A percentile compares a stretch with the other conserved stretches of the same genome.
Conservation (phyloP, 1,140 invertebrate genomes). For the Eciton burchellii region DNA sequence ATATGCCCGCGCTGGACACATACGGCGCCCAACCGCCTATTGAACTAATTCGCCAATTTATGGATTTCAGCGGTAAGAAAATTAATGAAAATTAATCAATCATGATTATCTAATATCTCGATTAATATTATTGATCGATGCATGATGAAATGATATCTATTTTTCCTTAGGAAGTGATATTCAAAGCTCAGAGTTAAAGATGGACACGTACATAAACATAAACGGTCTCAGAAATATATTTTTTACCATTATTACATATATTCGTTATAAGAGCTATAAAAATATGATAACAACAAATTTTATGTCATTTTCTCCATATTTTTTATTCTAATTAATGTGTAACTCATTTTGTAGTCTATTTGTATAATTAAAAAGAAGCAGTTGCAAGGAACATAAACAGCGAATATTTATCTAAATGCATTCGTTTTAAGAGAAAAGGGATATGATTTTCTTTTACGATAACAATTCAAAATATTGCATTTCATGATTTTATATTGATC, state of each 20-base stretch:
- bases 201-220: no score
- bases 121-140: not conserved
- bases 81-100: not conserved
- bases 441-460: no score
- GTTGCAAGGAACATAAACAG: not conserved
- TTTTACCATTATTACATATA: not conserved
- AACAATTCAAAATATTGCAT: no score
- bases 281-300: not conserved
- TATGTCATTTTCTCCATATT: not conserved
- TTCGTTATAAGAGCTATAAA: not conserved
- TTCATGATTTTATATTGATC: slow-evolving; percentile 2
- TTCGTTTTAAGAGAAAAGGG: not conserved
- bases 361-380: not conserved
- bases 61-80: slow-evolving; percentile 87
- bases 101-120: slow-evolving; percentile 4
- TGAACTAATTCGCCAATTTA: slow-evolving; percentile 89
- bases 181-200: no score
- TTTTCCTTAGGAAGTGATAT: no score
- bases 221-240: no score
- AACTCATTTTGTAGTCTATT: not conserved
- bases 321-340: not conserved
- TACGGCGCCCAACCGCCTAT: slow-evolving; percentile 91
- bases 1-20: slow-evolving; percentile 89
- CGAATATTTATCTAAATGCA: not conserved
- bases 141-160: no score